Evolutionary conservation across 2,797 vertebrate genomes (phyloP).

Genomic region (Gallinago stenura): DNA sequence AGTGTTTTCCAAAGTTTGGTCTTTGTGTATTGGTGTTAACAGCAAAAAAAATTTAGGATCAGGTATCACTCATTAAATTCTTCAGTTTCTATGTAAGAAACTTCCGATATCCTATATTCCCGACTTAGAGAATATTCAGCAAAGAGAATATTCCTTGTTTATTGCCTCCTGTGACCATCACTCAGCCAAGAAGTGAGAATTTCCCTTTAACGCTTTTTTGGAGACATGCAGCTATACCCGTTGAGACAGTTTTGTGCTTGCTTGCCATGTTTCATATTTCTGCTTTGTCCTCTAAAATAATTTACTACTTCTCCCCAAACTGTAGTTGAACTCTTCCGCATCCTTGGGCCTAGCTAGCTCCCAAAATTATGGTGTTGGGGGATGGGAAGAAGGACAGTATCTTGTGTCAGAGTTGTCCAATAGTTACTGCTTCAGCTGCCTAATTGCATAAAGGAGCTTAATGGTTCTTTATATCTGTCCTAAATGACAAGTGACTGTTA

Average conservation of each 20-base stretch:
- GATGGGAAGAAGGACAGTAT: background rate
- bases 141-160: background rate
- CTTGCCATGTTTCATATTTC: background rate
- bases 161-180: background rate
- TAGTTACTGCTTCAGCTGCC: background rate
- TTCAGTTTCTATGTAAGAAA: background rate
- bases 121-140: background rate
- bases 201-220: background rate
- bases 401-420: background rate
- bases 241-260: background rate
- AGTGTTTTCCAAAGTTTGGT: background rate
- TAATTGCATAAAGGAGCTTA: background rate
- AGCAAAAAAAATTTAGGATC: background rate
- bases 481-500: slow-evolving; percentile 43
- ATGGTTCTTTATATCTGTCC: background rate
- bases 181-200: background rate
- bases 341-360: background rate
- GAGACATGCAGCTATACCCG: background rate
- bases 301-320: background rate
- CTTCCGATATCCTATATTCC: background rate
- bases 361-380: background rate
- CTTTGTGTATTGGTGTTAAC: background rate
- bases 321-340: background rate
- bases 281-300: background rate
- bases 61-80: background rate